A percentile compares a stretch with the other conserved stretches of the same genome.
Evolutionary conservation across 2,113 vertebrate species (phyloP).

Genomic region (Microcebus jonahi): DNA sequence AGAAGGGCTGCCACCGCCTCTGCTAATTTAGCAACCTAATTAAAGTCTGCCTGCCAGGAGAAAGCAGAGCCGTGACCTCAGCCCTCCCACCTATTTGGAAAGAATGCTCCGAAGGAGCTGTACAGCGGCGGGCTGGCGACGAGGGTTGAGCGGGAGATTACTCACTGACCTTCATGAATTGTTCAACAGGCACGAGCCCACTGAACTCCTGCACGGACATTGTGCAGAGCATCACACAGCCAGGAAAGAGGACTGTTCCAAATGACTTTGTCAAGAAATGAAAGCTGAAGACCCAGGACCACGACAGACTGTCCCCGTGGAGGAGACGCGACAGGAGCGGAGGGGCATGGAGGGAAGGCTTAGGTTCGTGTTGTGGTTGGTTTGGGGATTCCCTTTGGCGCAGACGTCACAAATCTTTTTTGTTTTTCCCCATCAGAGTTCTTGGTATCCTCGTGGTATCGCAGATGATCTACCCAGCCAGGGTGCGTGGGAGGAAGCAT

Average conservation of each 20-base stretch:
- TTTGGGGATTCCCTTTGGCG: not conserved
- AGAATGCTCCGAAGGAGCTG: slow-evolving; percentile 42
- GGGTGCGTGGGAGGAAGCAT: not conserved
- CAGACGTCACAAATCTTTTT: not conserved
- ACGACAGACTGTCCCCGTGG: not conserved
- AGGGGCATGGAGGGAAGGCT: not conserved
- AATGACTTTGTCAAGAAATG: slow-evolving; percentile 43
- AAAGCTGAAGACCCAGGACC: slow-evolving; percentile 1
- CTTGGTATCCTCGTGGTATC: not conserved
- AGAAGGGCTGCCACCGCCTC: not conserved
- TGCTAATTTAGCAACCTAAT: slow-evolving; percentile 72
- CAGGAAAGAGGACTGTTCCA: not conserved
- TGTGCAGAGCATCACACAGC: slow-evolving; percentile 29
- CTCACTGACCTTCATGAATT: slow-evolving; percentile 70
- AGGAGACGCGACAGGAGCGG: not conserved
- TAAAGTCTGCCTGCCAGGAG: slow-evolving; percentile 54
- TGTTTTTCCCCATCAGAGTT: not conserved
- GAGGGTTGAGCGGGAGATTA: slow-evolving; percentile 52
- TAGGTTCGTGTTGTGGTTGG: not conserved
- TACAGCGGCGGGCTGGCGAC: slow-evolving; percentile 64
- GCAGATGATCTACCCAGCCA: not conserved
- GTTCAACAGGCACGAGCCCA: slow-evolving; percentile 71
- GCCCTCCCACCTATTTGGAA: slow-evolving; percentile 67
- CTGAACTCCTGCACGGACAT: slow-evolving; percentile 61
- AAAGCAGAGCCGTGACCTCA: slow-evolving; percentile 48